Base-by-base conservation (phyloP, 2,888 invertebrate species). In the Dryomyza anilis region DNA sequence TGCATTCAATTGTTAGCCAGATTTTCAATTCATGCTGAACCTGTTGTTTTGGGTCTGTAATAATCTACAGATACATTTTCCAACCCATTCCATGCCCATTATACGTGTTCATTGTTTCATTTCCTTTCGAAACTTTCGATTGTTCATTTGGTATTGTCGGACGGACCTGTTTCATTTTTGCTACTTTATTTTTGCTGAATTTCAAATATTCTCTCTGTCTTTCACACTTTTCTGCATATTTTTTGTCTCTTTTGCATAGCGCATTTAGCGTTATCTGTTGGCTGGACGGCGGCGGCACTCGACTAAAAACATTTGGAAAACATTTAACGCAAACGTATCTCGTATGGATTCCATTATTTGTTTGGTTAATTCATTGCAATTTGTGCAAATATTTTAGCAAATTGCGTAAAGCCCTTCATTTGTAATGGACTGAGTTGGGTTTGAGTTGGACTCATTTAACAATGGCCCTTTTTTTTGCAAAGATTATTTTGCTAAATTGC, bases 341-440 rank as follows among this genome's bases (percentile, higher is more conserved):
- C n/a, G n/a, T n/a, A 14, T 61, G 61, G 45, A 45, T 50, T 53
- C 14, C 25, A 43, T 52, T 59, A 16, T 29, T 36, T 57, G 56
- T 63, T 48, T 36, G 39, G 50, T 78, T 81, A 82, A 82, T 82
- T 82, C 82, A 80, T 82, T 79, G 82, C 81, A 82, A 82, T 80
- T 81, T 80, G 81, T 78, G 73, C 75, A 81, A 80, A 82, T 72
- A 76, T 71, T 71, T 72, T 58, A 55, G 67, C 67, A 61, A 64
- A 66, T 67, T 68, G 66, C 53, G 65, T 66, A 63, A 59, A 46
- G 46, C 21, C 23, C 27, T 43, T 19, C 36, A 29, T 23, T n/a
- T 16, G 16, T 4, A 39, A 39, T 39, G n/a, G n/a, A n/a, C n/a
- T n/a, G 48, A 25, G 23, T 23, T 25, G 23, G 48, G 14, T 23